Base-by-base conservation (phyloP, 1,140 invertebrate genomes). In the Stegodyphus dumicola region DNA sequence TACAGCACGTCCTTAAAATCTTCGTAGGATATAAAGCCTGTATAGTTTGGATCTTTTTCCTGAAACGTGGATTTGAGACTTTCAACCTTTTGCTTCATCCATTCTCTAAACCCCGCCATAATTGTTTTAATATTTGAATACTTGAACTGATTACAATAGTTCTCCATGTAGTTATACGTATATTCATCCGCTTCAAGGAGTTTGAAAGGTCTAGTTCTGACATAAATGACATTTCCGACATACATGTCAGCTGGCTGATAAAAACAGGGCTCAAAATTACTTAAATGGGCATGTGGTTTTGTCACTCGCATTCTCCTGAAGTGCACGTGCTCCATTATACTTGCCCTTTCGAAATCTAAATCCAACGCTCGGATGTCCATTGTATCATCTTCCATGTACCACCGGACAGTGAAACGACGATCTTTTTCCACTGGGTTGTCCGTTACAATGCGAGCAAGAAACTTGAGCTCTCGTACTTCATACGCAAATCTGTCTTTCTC, bases 131-230 rank as follows among this genome's bases (percentile, higher is more conserved):
- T 48, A 64, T 85, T 85, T 11, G 81, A 54, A 67, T 67, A 33
- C 0, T 53, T 64, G 64, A 85, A 85, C 81, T 85, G 66, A 56
- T 85, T 52, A 18, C 73, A 56, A 66, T 85, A 17, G 5, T 51
- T 67, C 7, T 85, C 81, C 81, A 85, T 76, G 52, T 85, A 76
- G 53, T 85, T 54, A 6, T 77, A 77, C n/a, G 81, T 77, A n/a
- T 85, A 85, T 18, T 85, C 81, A 10, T 85, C 74, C 13, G 81
- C 81, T 56, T 77, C 81, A 5, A 70, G 17, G 4, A 85, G 53
- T 7, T 69, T 15, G 17, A 49, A 70, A 2, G 73, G 6, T 51
- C 69, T 85, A 15, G 49, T 52, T 70, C 73, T 54, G 11, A 77
- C 52, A 18, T 70, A 69, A 0, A 85, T 67, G 6, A 85, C 74